A percentile compares a stretch with the other conserved stretches of the same genome.
Evolutionary conservation across 1,140 invertebrate genomes (phyloP).

Genomic region (Macrocentrus cingulum): DNA sequence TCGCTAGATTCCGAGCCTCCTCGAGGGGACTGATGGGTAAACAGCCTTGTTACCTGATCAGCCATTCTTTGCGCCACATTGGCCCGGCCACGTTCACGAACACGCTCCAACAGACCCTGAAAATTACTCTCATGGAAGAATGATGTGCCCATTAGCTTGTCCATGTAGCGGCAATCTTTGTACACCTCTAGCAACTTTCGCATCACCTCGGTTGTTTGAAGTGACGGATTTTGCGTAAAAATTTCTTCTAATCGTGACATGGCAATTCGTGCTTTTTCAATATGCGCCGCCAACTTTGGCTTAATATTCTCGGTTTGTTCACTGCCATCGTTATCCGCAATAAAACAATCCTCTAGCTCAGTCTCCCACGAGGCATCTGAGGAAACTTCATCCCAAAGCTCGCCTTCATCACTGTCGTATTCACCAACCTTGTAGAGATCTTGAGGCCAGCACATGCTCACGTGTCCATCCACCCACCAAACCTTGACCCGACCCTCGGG

Average conservation of each 20-base stretch:
- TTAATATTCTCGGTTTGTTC: constrained; percentile 60
- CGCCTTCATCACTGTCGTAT: constrained; percentile 78
- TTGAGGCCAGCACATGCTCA: constrained; percentile 89
- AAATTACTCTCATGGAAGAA: constrained; percentile 84
- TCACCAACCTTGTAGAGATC: constrained; percentile 76
- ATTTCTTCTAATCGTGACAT: constrained; percentile 76
- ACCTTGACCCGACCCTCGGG: constrained; percentile 81
- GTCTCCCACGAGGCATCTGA: constrained; percentile 79
- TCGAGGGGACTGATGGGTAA: constrained; percentile 52
- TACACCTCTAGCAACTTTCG: constrained; percentile 78
- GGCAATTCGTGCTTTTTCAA: constrained; percentile 72
- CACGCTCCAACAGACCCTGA: constrained; percentile 65
- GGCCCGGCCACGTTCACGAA: constrained; percentile 59
- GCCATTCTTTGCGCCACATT: constrained; percentile 62
- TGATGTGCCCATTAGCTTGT: constrained; percentile 79
- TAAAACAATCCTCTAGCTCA: constrained; percentile 65
- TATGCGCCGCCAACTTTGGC: constrained; percentile 71
- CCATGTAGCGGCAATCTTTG: constrained; percentile 83
- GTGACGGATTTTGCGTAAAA: constrained; percentile 70
- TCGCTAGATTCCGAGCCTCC: constrained; percentile 35
- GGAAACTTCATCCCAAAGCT: constrained; percentile 72
- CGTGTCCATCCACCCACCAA: constrained; percentile 84
- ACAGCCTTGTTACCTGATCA: constrained; percentile 63
- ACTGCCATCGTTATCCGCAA: constrained; percentile 50
- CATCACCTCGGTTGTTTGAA: constrained; percentile 76